Conservation (phyloP, 2,113 vertebrate genomes). For the Aplodontia rufa region DNA sequence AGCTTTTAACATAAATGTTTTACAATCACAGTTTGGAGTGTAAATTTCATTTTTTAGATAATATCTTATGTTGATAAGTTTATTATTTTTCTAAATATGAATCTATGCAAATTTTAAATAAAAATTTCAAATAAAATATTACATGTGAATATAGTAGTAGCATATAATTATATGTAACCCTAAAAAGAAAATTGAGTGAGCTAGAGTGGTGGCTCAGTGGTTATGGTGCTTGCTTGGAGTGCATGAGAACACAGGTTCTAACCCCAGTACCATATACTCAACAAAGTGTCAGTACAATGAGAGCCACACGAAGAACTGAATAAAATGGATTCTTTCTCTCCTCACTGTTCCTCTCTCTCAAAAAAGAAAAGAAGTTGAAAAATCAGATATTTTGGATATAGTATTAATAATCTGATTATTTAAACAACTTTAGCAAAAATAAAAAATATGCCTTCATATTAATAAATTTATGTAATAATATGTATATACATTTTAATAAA, state of each 20-base stretch:
- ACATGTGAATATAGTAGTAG: background rate
- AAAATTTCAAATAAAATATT: background rate
- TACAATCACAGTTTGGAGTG: background rate
- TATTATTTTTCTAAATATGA: background rate
- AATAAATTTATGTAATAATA: background rate
- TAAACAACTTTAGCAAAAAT: background rate
- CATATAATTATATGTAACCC: background rate
- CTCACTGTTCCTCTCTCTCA: too few relatives aligned
- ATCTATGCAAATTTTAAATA: background rate
- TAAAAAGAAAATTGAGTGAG: background rate
- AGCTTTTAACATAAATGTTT: background rate
- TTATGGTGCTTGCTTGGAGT: too few relatives aligned
- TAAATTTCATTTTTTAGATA: background rate
- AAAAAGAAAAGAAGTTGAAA: too few relatives aligned
- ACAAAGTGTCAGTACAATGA: too few relatives aligned
- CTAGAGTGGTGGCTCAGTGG: too few relatives aligned
- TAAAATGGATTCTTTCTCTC: too few relatives aligned
- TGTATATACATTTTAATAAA: background rate
- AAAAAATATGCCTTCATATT: background rate
- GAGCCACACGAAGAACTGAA: too few relatives aligned
- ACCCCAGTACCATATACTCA: too few relatives aligned
- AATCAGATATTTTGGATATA: background rate
- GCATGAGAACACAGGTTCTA: too few relatives aligned
- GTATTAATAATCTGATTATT: background rate
- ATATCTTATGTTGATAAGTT: background rate